These are phyloP conservation scores for Proctacanthus coquilletti DNA, from an alignment of 1,140 invertebrate species.

Conservation along the genomic window DNA sequence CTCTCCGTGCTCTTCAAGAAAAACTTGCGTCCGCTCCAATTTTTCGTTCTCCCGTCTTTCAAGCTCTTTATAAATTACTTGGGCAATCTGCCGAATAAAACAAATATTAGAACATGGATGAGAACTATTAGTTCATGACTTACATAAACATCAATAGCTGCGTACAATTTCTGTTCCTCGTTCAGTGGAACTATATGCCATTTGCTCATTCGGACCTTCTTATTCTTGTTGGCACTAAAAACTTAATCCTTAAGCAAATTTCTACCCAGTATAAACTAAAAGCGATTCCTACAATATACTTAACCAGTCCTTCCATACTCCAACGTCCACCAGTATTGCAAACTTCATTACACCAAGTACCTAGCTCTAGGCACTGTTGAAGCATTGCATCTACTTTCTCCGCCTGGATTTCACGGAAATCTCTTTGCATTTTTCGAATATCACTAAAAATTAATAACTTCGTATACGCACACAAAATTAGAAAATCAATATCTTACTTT, in stretches of 20 bases:
- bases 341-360: slow-evolving; percentile 37
- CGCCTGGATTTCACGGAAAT: slow-evolving; percentile 40
- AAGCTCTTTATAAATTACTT: slow-evolving; percentile 22
- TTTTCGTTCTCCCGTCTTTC: slow-evolving; percentile 18
- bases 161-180: slow-evolving; percentile 40
- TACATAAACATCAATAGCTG: slow-evolving; percentile 52
- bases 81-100: slow-evolving; percentile 17
- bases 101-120: background rate
- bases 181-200: slow-evolving; percentile 42
- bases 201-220: slow-evolving; percentile 40
- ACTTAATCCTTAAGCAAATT: slow-evolving; percentile 15
- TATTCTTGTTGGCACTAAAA: slow-evolving; percentile 36
- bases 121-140: slow-evolving; percentile 10
- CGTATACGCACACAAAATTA: background rate
- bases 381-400: slow-evolving; percentile 32
- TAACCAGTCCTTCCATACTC: slow-evolving; percentile 43
- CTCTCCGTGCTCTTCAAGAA: slow-evolving; percentile 25
- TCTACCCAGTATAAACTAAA: slow-evolving; percentile 5
- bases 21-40: slow-evolving; percentile 15
- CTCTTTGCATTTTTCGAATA: slow-evolving; percentile 42
- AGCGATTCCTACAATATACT: slow-evolving; percentile 32
- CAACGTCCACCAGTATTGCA: slow-evolving; percentile 36
- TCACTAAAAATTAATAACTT: slow-evolving; percentile 34
- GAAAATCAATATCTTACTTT: slow-evolving; percentile 33
- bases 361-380: slow-evolving; percentile 42